Percentiles rank a stretch among this genome's conserved stretches.
Evolutionary conservation across 2,797 vertebrate species (phyloP).

Genomic region (Erethizon dorsatum): DNA sequence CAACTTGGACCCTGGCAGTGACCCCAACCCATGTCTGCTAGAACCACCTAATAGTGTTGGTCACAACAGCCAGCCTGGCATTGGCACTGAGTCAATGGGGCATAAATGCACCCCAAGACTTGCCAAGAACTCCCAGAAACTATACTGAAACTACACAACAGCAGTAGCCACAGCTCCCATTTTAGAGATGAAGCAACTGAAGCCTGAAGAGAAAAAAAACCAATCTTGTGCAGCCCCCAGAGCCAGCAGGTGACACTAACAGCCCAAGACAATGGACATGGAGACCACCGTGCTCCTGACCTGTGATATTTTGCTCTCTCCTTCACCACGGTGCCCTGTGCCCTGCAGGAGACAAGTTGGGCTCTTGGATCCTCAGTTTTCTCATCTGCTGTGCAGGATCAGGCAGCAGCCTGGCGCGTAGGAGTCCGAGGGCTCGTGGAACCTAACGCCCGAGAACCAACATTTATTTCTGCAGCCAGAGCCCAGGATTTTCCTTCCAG

Average conservation of each 20-base stretch:
- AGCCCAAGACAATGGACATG: not conserved
- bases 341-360: not conserved
- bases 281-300: no score
- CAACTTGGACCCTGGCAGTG: not conserved
- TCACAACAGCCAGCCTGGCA: not conserved
- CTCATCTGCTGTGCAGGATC: not conserved
- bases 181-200: not conserved
- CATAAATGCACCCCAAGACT: not conserved
- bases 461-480: accelerated
- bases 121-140: not conserved
- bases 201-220: not conserved
- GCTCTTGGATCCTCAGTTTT: not conserved
- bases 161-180: not conserved
- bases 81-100: accelerated
- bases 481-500: not conserved
- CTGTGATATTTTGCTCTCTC: not conserved
- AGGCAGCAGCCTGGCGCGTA: accelerated
- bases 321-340: accelerated
- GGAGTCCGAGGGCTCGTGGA: accelerated
- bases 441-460: not conserved
- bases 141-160: not conserved
- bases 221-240: not conserved
- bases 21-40: not conserved
- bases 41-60: accelerated
- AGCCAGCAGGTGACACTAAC: not conserved